phyloP scores from a whole-genome alignment of 2,113 vertebrate genomes.

The Ameiurus melas region DNA sequence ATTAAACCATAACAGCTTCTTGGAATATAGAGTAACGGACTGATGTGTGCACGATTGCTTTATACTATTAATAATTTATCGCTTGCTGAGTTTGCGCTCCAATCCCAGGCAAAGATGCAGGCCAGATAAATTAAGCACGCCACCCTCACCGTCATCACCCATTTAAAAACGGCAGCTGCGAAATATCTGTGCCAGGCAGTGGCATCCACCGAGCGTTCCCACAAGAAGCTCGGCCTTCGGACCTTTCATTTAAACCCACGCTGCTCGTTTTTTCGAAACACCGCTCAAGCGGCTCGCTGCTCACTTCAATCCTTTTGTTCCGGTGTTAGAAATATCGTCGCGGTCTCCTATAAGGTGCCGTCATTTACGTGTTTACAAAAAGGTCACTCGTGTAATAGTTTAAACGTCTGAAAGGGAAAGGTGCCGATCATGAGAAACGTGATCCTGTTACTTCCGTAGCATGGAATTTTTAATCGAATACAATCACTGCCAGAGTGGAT shows the following conservation, averaged over 20 bases:
- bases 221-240: conserved; percentile 26
- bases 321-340: not conserved
- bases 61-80: conserved; percentile 73
- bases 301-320: not conserved
- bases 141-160: conserved; percentile 36
- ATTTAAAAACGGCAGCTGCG: conserved; percentile 55
- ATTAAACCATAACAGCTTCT: not conserved
- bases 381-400: conserved; percentile 10
- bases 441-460: conserved; percentile 30
- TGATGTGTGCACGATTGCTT: conserved; percentile 69
- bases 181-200: conserved; percentile 57
- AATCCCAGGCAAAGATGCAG: conserved; percentile 40
- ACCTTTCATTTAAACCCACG: not conserved
- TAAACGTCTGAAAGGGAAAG: not conserved
- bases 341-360: not conserved
- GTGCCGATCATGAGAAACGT: conserved; percentile 38
- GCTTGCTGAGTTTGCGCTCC: conserved; percentile 60
- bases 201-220: conserved; percentile 43
- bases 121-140: conserved; percentile 61
- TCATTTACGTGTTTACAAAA: not conserved
- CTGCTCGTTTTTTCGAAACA: not conserved
- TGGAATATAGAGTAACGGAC: conserved; percentile 66
- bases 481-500: conserved; percentile 15
- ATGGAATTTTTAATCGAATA: conserved; percentile 27
- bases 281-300: not conserved